Evolutionary conservation across 2,888 invertebrate species (phyloP).

Genomic region (Pediacus dermestoides): DNA sequence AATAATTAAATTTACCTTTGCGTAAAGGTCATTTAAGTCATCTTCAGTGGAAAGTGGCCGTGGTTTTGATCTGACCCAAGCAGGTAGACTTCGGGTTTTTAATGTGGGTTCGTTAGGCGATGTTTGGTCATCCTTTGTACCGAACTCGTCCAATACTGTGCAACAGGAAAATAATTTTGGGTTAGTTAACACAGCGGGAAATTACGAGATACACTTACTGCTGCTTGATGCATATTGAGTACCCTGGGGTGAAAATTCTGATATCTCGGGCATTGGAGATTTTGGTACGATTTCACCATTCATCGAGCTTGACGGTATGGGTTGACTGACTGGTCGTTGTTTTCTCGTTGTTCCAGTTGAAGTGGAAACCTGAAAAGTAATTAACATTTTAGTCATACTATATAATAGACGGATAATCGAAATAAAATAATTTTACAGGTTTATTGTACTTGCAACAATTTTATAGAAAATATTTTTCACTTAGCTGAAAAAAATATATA

Average conservation of each 20-base stretch:
- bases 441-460: no score
- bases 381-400: neutral
- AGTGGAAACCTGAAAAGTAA: no score
- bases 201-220: conserved; percentile 57
- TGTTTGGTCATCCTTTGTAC: conserved; percentile 48
- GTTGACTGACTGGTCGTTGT: conserved; percentile 50
- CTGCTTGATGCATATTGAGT: conserved; percentile 65
- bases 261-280: conserved; percentile 52
- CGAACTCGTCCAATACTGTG: conserved; percentile 61
- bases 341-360: conserved; percentile 41
- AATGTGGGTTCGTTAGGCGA: conserved; percentile 51
- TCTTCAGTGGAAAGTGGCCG: conserved; percentile 67
- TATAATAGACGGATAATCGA: no score
- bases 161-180: conserved; percentile 6
- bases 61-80: conserved; percentile 68
- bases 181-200: neutral
- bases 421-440: no score
- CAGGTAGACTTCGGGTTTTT: conserved; percentile 67
- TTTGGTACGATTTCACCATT: conserved; percentile 43
- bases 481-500: no score
- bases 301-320: conserved; percentile 42
- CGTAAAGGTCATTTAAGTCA: conserved; percentile 66
- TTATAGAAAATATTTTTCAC: no score
- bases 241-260: conserved; percentile 52
- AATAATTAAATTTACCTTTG: conserved; percentile 54